Base-by-base conservation (phyloP, 2,888 invertebrate genomes). In the Stenichneumon culpator region DNA sequence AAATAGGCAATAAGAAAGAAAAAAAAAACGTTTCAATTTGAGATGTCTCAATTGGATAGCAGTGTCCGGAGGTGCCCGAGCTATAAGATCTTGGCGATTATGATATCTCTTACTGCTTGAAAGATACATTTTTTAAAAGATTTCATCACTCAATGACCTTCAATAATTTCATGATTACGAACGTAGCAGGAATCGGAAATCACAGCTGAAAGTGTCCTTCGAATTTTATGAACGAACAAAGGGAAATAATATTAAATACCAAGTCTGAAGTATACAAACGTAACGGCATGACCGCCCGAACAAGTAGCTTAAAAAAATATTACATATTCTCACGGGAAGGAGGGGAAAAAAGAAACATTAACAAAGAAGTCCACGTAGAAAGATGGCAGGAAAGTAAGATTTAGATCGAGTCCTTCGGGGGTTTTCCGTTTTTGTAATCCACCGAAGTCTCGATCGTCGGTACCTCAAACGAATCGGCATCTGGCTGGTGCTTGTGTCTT, bases 301-400 rank as follows among this genome's bases (percentile, higher is more conserved):
- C 19, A 72, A 54, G 19, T 32, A 3, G 1, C 19, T 19, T 36
- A 22, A 36, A 60, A 57, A 9, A 22, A 39, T n/a, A n/a, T 44
- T 36, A 50, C 14, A 65, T 54, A 0, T 65, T 54, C 50, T 67
- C 36, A 28, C 50, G 50, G 28, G 50, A 22, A 32, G 5, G 4
- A 9, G 11, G 22, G 32, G n/a, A 70, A 70, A 70, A 32, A 32
- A n/a, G 60, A 60, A 79, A 75, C 16, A 83, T 78, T 75, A 81
- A 75, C 50, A 83, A 74, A 67, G 67, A 85, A 82, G 85, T 79
- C 85, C 85, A 85, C 85, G 79, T 67, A 79, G 85, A 85, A 82
- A 63, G 54, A 50, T 32, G 75, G 7, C 67, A 44, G 25, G 70
- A 80, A 74, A 60, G 47, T 39, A 52, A 79, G 32, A 65, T 39